phyloP scores from a whole-genome alignment of 2,888 invertebrate genomes.

The Drosophila macrospina region DNA sequence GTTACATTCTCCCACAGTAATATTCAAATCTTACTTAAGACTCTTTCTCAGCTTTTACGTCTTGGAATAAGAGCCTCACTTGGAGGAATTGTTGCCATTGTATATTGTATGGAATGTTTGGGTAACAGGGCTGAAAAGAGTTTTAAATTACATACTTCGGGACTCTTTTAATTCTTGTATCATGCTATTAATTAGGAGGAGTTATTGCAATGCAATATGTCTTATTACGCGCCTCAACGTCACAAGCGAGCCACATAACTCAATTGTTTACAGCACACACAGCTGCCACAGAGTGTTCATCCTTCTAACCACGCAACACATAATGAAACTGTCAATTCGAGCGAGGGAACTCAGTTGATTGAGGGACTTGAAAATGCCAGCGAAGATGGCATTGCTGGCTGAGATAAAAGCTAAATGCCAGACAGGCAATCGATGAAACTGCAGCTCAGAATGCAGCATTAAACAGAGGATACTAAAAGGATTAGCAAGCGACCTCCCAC shows the following conservation, averaged over 20 bases:
- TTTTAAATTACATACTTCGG: neutral
- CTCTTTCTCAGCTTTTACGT: too few relatives aligned
- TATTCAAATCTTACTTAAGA: too few relatives aligned
- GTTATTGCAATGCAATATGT: constrained; percentile 13
- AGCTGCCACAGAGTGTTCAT: constrained; percentile 7
- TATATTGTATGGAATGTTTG: neutral
- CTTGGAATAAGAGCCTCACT: too few relatives aligned
- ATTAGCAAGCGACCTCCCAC: constrained; percentile 21
- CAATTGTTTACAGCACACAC: constrained; percentile 37
- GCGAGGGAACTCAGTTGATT: constrained; percentile 57
- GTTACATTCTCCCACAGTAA: too few relatives aligned
- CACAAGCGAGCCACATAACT: constrained; percentile 36
- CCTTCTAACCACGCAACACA: constrained; percentile 6
- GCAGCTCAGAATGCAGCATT: constrained; percentile 3
- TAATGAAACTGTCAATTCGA: constrained; percentile 37
- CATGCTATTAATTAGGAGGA: constrained; percentile 9
- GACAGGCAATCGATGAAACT: constrained; percentile 20
- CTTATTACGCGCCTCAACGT: constrained; percentile 1
- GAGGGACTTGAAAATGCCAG: constrained; percentile 51
- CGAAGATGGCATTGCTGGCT: constrained; percentile 46
- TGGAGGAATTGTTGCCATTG: neutral
- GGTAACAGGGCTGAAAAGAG: neutral
- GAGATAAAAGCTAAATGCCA: constrained; percentile 55
- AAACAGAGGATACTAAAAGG: constrained; percentile 11
- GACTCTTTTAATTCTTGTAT: neutral